Evolutionary conservation across 2,113 vertebrate genomes (phyloP).

Genomic region (Ia io): DNA sequence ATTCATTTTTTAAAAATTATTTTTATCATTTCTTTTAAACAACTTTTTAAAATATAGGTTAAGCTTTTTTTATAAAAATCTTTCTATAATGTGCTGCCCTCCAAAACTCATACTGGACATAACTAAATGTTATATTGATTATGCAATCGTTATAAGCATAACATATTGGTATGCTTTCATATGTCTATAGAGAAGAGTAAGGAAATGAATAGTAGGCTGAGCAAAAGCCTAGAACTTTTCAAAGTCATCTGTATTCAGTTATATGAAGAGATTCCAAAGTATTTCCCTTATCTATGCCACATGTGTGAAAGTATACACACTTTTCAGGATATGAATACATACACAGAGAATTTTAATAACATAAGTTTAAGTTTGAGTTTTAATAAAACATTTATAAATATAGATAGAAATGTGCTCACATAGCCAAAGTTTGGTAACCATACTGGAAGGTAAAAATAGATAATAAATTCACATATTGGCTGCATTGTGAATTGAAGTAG

Average conservation of each 20-base stretch:
- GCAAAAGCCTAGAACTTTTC: not conserved
- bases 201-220: not conserved
- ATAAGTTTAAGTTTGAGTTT: not conserved
- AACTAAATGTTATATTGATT: not conserved
- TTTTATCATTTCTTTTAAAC: not conserved
- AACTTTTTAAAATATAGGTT: not conserved
- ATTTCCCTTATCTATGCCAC: not conserved
- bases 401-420: not conserved
- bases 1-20: not conserved
- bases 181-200: not conserved
- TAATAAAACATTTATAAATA: not conserved
- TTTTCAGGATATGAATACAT: not conserved
- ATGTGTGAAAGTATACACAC: not conserved
- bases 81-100: not conserved
- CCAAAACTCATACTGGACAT: not conserved
- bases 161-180: not conserved
- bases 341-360: not conserved
- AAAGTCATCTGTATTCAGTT: not conserved
- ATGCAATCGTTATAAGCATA: not conserved
- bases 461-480: not conserved
- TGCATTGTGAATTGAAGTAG: not conserved
- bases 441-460: not conserved
- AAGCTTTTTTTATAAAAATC: not conserved
- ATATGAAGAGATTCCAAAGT: not conserved
- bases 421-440: not conserved